These are phyloP conservation scores for Hycleus phaleratus DNA, from an alignment of 1,140 invertebrate genomes.

Conservation along the genomic window DNA sequence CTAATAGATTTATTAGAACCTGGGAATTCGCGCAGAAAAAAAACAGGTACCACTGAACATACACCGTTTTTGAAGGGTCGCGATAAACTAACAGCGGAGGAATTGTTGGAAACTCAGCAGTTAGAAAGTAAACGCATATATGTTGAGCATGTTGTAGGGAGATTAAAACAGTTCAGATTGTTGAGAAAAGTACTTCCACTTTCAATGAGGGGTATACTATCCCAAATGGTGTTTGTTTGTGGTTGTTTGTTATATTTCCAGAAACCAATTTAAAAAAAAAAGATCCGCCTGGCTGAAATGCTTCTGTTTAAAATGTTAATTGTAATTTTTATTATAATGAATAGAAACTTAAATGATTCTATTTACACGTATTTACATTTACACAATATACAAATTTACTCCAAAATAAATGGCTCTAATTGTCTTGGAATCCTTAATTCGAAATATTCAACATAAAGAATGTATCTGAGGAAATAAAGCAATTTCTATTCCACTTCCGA, in stretches of 20 bases:
- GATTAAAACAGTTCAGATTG: conserved; percentile 23
- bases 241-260: no score
- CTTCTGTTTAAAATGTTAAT: no score
- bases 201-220: conserved; percentile 15
- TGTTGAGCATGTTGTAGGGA: conserved; percentile 24
- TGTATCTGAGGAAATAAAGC: conserved; percentile 18
- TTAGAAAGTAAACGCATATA: conserved; percentile 19
- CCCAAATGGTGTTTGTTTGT: conserved; percentile 25
- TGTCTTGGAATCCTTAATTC: conserved; percentile 22
- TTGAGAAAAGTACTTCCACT: conserved; percentile 18
- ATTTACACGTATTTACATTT: no score
- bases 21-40: no score
- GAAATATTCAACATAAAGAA: conserved; percentile 24
- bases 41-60: no score
- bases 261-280: no score
- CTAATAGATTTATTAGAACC: conserved; percentile 16
- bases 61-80: no score
- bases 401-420: conserved; percentile 12
- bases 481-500: conserved; percentile 7
- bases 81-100: no score
- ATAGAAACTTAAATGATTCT: no score
- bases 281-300: no score
- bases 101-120: conserved; percentile 18
- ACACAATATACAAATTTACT: no score
- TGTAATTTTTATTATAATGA: no score